Evolutionary conservation across 2,113 vertebrate species (phyloP).

Genomic region (Leptodactylus fuscus): DNA sequence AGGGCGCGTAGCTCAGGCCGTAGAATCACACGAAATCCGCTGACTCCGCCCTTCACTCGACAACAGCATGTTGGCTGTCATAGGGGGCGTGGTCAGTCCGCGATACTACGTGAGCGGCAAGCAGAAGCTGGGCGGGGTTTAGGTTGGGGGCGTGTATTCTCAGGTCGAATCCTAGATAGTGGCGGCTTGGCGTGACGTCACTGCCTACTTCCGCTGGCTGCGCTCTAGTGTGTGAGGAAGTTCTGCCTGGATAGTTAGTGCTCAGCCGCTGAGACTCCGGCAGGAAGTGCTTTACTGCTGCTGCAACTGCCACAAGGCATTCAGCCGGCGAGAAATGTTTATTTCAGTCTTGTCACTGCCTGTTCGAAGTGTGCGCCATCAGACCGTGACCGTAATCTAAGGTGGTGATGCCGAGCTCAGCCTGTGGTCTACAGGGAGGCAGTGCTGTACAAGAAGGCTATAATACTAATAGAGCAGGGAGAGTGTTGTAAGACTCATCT

Average conservation of each 20-base stretch:
- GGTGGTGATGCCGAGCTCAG: too few relatives aligned
- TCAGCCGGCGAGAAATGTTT: neutral
- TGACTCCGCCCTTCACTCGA: neutral
- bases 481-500: too few relatives aligned
- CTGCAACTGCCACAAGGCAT: neutral
- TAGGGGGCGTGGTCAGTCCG: neutral
- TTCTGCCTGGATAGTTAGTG: neutral
- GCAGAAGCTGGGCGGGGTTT: neutral
- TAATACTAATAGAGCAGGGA: too few relatives aligned
- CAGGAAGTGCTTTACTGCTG: neutral
- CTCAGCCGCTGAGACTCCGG: neutral
- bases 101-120: too few relatives aligned
- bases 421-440: too few relatives aligned
- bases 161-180: slow-evolving; percentile 11
- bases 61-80: neutral
- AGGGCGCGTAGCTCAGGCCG: slow-evolving; percentile 47
- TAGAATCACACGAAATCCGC: slow-evolving; percentile 41
- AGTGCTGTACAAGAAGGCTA: too few relatives aligned
- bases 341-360: too few relatives aligned
- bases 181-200: neutral
- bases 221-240: neutral
- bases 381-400: too few relatives aligned
- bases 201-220: neutral
- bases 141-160: neutral
- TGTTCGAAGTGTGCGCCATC: too few relatives aligned